A percentile compares a stretch with the other conserved stretches of the same genome.
phyloP scores from a whole-genome alignment of 2,888 invertebrate genomes.

The Ennomos erosarius region DNA sequence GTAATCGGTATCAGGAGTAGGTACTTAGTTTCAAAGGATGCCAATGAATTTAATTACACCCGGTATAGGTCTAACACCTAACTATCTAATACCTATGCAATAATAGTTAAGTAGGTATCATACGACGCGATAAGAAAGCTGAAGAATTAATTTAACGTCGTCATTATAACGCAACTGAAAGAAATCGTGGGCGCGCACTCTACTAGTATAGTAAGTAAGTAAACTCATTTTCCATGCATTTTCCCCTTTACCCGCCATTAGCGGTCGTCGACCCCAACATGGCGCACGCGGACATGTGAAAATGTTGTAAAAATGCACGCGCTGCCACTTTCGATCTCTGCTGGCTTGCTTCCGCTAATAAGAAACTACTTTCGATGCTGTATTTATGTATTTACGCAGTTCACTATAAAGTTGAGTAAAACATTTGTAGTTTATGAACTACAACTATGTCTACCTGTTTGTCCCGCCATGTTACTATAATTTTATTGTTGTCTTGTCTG shows the following conservation, averaged over 20 bases:
- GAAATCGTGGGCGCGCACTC: too few relatives aligned
- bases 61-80: too few relatives aligned
- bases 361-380: constrained; percentile 46
- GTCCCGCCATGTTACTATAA: too few relatives aligned
- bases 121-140: too few relatives aligned
- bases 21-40: too few relatives aligned
- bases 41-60: too few relatives aligned
- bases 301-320: constrained; percentile 62
- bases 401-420: constrained; percentile 18
- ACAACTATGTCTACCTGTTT: too few relatives aligned
- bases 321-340: constrained; percentile 62
- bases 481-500: too few relatives aligned
- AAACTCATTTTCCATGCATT: constrained; percentile 42
- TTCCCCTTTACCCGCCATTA: constrained; percentile 48
- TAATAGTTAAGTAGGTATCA: too few relatives aligned
- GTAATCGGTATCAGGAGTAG: too few relatives aligned
- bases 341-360: constrained; percentile 56
- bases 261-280: constrained; percentile 38
- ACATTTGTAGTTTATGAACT: not conserved
- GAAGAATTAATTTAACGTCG: not conserved
- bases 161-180: constrained; percentile 21
- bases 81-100: too few relatives aligned
- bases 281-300: constrained; percentile 57
- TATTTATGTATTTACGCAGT: constrained; percentile 26
- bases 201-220: too few relatives aligned